Evolutionary conservation across 2,888 invertebrate species (phyloP), one percentile per base, ranked within the genome.

Genomic region (Timandra comae): DNA sequence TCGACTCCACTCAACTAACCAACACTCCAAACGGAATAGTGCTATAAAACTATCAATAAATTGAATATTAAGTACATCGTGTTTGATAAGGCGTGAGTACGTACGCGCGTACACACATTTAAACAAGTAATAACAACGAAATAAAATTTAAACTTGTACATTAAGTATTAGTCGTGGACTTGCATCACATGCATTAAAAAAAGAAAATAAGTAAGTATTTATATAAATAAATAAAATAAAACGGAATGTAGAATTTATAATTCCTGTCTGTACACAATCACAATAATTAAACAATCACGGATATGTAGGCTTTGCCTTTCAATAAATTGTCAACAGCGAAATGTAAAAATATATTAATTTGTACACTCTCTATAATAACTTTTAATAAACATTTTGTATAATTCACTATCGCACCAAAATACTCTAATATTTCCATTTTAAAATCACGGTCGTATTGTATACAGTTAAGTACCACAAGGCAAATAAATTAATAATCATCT

Each of bases 261-360:
- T 85, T 82, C 85, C 72, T 69, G 78, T 75, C 74, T 76, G 69
- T 77, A 70, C 63, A 73, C 59, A 54, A 85, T 82, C 85, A 84
- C 84, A 82, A 74, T 79, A 71, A 75, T 69, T 61, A 74, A 78
- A 76, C 57, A 73, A 80, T 80, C 81, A 76, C 80, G 78, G 80
- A 72, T 70, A 68, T 58, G 57, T 52, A 81, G 84, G 84, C 84
- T 82, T 64, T 71, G 84, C 85, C 84, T 71, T 67, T 63, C 57
- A 57, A 66, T 70, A 75, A 75, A 69, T 70, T 74, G 68, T 79
- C 74, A 76, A 80, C 78, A 79, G 77, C 68, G 71, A 81, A 78
- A 80, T 84, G 80, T 82, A 84, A 82, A 84, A 84, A 84, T 82
- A 84, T 82, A 81, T 81, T 81, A 82, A 80, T 84, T 84, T 84